Base-by-base conservation (phyloP, 23 tunicate species). In the Halocynthia aurantium region DNA sequence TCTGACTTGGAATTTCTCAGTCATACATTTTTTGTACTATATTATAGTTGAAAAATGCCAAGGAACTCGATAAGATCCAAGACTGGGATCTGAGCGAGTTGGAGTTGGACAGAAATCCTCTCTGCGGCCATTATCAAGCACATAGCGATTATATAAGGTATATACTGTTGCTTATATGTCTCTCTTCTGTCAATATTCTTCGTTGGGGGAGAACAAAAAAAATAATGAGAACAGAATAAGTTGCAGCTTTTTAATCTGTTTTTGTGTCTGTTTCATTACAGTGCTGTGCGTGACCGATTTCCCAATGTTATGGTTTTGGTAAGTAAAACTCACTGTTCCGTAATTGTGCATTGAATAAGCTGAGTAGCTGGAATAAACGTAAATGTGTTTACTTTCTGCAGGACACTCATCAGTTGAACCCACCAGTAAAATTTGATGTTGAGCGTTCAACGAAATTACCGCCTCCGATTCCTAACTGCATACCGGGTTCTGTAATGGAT, bases 391-490 rank as follows among this genome's bases (percentile, higher is more conserved):
- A 18, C 13, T 53, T 85, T 6, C 31, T 81, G 58, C 57, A 82
- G 86, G 95, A 88, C 68, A 78, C 82, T 57, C 77, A 88, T n/a
- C 22, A 72, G 4, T 78, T 88, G 5, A 81, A 87, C 6, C 78
- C 95, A 18, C 95, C 88, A 1, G 95, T 88, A 6, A 88, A 83
- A 52, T 88, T 88, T 74, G 88, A 73, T 75, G 67, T 88, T 52
- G 95, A 83, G 49, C 58, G 53, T 17, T 73, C 61, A 9, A 74
- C 78, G 15, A 62, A 80, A 18, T 71, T 88, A 6, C 85, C 84
- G 18, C 55, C 57, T 8, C 22, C 87, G 6, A 22, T 78, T 6
- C 63, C 57, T 2, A 55, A 88, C 63, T 73, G 67, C 61, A 17
- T 83, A 0, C 78, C 95, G 7, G 22, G 76, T 8, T 22, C 55